These are phyloP conservation scores for Calliphora vicina DNA, from an alignment of 1,140 invertebrate species.

Conservation along the genomic window DNA sequence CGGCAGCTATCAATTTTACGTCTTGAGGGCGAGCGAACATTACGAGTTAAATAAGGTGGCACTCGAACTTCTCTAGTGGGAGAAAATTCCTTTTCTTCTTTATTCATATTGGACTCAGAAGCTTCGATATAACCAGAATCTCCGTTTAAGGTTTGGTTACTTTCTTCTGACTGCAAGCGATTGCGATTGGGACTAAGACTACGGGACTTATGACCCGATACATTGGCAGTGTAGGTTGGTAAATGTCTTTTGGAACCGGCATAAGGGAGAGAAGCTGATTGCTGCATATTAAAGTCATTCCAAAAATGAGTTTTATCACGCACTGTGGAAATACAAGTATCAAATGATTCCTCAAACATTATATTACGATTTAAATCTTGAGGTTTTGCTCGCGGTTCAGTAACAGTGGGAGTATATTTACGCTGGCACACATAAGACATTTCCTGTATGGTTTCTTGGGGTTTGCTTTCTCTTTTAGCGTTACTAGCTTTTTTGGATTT, in stretches of 20 bases:
- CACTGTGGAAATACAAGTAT: slow-evolving; percentile 37
- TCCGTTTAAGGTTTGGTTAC: slow-evolving; percentile 61
- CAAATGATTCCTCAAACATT: background rate
- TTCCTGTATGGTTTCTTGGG: background rate
- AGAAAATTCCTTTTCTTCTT: slow-evolving; percentile 53
- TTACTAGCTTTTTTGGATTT: background rate
- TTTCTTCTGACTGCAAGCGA: slow-evolving; percentile 20
- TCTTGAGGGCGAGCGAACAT: slow-evolving; percentile 71
- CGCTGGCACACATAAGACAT: background rate
- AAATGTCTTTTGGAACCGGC: slow-evolving; percentile 32
- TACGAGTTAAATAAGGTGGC: slow-evolving; percentile 64
- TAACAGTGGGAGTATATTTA: background rate
- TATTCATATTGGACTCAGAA: slow-evolving; percentile 46
- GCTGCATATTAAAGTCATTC: slow-evolving; percentile 51
- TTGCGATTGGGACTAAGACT: slow-evolving; percentile 38
- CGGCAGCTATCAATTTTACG: slow-evolving; percentile 38
- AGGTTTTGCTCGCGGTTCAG: background rate
- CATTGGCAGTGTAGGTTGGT: slow-evolving; percentile 33
- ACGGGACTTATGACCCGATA: slow-evolving; percentile 24
- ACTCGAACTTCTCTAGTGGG: slow-evolving; percentile 57
- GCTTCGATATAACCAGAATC: slow-evolving; percentile 47
- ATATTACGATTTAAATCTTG: background rate
- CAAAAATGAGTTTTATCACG: slow-evolving; percentile 54
- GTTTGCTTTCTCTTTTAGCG: background rate
- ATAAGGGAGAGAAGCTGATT: background rate